Percentiles rank a stretch among this genome's conserved stretches.
These are phyloP conservation scores for Slavum lentiscoides DNA, from an alignment of 2,888 invertebrate species.

Conservation along the genomic window DNA sequence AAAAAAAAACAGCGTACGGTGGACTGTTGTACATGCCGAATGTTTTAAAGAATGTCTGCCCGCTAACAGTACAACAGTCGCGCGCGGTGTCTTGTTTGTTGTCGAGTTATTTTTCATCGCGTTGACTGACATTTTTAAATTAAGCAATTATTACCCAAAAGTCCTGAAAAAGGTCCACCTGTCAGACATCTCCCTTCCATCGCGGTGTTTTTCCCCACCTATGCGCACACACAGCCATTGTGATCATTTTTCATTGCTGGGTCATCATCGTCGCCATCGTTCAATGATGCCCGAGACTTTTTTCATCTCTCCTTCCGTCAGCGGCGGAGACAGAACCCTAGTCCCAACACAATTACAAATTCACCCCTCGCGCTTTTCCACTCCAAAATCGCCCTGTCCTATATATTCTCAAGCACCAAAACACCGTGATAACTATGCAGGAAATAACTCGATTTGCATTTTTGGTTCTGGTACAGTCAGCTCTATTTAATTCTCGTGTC, in stretches of 20 bases:
- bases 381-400: constrained; percentile 5
- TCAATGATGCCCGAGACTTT: constrained; percentile 40
- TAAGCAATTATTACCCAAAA: constrained; percentile 52
- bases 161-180: constrained; percentile 51
- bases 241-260: constrained; percentile 51
- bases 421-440: constrained; percentile 46
- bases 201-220: background rate
- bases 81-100: constrained; percentile 14
- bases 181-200: constrained; percentile 24
- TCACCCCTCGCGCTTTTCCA: constrained; percentile 32
- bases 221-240: background rate
- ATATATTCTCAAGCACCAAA: constrained; percentile 10
- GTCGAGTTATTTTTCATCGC: constrained; percentile 45
- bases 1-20: background rate
- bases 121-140: constrained; percentile 52
- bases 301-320: constrained; percentile 18
- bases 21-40: no score
- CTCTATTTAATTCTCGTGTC: constrained; percentile 40
- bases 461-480: constrained; percentile 40
- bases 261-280: constrained; percentile 46
- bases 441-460: constrained; percentile 52
- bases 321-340: constrained; percentile 34
- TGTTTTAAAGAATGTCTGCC: background rate
- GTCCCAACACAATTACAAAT: constrained; percentile 53
- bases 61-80: background rate